These are phyloP conservation scores for Heliconius hewitsoni DNA, from an alignment of 1,140 invertebrate species.

Conservation along the genomic window DNA sequence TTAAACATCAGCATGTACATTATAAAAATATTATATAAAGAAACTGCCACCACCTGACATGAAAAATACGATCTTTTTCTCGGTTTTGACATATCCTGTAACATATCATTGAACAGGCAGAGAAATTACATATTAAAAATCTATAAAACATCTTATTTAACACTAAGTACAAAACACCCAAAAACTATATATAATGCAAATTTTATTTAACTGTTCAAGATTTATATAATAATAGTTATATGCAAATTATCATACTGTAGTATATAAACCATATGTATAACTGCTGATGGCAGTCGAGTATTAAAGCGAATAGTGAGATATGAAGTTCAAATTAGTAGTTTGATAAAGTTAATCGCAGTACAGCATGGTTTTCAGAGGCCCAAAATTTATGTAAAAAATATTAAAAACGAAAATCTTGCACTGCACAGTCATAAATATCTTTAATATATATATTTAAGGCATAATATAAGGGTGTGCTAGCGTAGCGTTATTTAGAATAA, in stretches of 20 bases:
- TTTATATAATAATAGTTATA: not conserved
- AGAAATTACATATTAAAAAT: not conserved
- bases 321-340: constrained; percentile 12
- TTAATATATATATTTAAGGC: constrained; percentile 11
- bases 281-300: not conserved
- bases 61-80: not conserved
- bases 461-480: not conserved
- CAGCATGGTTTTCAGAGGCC: constrained; percentile 14
- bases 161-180: not conserved
- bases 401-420: constrained; percentile 7
- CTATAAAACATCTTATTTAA: not conserved
- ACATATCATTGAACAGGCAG: constrained; percentile 12
- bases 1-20: not conserved
- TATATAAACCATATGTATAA: not conserved
- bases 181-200: too few relatives aligned
- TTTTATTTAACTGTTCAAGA: not conserved
- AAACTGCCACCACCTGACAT: not conserved
- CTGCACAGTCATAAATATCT: not conserved
- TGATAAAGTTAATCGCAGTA: constrained; percentile 3
- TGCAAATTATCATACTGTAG: not conserved
- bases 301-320: constrained; percentile 9
- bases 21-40: not conserved
- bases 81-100: constrained; percentile 2
- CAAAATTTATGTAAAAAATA: constrained; percentile 3
- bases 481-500: not conserved